Evolutionary conservation across 2,797 vertebrate genomes (phyloP).

Genomic region (Aphelocoma californica): DNA sequence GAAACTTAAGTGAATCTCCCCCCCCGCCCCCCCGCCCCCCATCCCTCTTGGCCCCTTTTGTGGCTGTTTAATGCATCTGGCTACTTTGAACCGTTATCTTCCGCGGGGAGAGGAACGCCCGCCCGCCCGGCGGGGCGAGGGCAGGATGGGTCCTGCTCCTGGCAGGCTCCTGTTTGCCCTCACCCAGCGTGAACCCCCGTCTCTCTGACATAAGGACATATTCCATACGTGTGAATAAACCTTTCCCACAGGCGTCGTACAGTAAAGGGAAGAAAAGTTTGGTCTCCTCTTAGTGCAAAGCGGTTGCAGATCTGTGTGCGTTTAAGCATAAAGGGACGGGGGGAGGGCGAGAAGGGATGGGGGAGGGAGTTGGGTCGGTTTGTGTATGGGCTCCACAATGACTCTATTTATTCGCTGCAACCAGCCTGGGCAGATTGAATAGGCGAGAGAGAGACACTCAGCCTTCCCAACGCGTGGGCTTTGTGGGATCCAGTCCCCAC

Average conservation of each 20-base stretch:
- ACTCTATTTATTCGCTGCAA: conserved; percentile 69
- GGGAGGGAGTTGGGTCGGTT: conserved; percentile 67
- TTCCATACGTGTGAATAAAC: background rate
- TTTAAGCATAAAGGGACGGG: conserved; percentile 70
- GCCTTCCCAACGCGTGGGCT: conserved; percentile 67
- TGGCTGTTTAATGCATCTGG: conserved; percentile 33
- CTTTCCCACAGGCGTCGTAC: conserved; percentile 12
- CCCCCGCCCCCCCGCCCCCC: background rate
- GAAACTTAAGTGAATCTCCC: background rate
- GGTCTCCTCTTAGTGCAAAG: conserved; percentile 27
- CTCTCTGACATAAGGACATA: background rate
- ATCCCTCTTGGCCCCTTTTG: background rate
- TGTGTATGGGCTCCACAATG: conserved; percentile 69
- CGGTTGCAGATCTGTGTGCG: conserved; percentile 64
- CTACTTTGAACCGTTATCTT: conserved; percentile 43
- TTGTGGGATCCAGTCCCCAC: conserved; percentile 62
- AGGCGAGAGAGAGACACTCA: conserved; percentile 56
- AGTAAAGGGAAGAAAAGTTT: conserved; percentile 39
- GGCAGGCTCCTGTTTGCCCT: background rate
- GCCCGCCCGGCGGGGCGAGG: background rate
- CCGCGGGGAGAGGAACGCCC: background rate
- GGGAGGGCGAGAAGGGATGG: conserved; percentile 55
- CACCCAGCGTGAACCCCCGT: background rate
- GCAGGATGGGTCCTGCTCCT: background rate
- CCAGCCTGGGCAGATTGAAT: conserved; percentile 67